Percentiles rank a stretch among this genome's conserved stretches.
phyloP scores from a whole-genome alignment of 2,888 invertebrate genomes.

The Tanypteryx hageni region DNA sequence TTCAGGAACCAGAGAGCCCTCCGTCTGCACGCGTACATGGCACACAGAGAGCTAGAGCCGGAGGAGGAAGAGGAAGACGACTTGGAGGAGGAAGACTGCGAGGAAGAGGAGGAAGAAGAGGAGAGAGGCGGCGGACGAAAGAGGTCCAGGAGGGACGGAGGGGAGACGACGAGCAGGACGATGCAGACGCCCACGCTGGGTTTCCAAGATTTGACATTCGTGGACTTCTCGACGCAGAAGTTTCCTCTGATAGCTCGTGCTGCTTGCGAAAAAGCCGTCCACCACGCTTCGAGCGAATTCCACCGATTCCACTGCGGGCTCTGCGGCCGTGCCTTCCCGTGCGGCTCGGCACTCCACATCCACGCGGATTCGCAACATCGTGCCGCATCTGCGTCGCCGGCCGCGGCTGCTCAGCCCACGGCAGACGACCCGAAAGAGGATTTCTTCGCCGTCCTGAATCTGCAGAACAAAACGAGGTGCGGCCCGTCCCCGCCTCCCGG shows the following conservation, averaged over 20 bases:
- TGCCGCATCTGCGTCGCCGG: slow-evolving; percentile 68
- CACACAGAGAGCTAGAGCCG: slow-evolving; percentile 74
- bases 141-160: slow-evolving; percentile 69
- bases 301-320: slow-evolving; percentile 84
- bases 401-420: slow-evolving; percentile 71
- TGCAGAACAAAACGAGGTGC: slow-evolving; percentile 79
- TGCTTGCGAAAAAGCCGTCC: slow-evolving; percentile 83
- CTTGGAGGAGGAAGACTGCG: slow-evolving; percentile 27
- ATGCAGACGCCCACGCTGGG: slow-evolving; percentile 79
- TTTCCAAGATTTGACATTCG: slow-evolving; percentile 84
- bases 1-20: slow-evolving; percentile 86
- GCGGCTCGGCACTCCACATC: slow-evolving; percentile 81
- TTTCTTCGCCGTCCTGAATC: slow-evolving; percentile 88
- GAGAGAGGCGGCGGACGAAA: slow-evolving; percentile 45
- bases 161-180: slow-evolving; percentile 70
- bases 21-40: slow-evolving; percentile 83
- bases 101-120: slow-evolving; percentile 29
- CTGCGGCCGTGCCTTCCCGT: slow-evolving; percentile 85
- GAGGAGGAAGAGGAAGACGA: slow-evolving; percentile 68
- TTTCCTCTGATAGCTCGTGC: slow-evolving; percentile 87
- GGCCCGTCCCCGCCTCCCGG: slow-evolving; percentile 65
- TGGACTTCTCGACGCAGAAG: slow-evolving; percentile 89
- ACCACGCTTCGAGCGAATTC: slow-evolving; percentile 78
- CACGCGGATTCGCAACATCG: slow-evolving; percentile 74
- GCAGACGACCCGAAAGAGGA: slow-evolving; percentile 82